Conservation (phyloP, 2,888 invertebrate genomes). For the Sarcophaga rosellei region DNA sequence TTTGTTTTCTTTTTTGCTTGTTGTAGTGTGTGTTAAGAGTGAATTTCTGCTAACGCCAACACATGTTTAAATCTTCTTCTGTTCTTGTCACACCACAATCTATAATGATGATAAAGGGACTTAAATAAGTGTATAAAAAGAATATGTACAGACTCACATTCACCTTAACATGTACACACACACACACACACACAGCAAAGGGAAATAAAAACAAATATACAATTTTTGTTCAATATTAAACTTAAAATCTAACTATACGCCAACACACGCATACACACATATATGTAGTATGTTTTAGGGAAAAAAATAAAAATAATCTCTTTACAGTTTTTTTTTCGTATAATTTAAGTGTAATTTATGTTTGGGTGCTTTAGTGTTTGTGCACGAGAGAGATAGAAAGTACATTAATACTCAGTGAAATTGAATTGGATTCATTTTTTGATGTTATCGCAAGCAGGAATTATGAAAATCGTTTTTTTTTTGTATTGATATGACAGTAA, state of each 20-base stretch:
- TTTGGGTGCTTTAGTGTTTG: background rate
- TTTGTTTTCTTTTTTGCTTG: background rate
- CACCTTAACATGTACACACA: background rate
- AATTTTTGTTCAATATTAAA: background rate
- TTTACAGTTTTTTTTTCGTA: conserved; percentile 19
- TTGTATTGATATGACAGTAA: background rate
- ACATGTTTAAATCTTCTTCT: conserved; percentile 36
- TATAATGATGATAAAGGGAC: conserved; percentile 15
- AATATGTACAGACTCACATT: background rate
- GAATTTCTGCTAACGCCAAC: conserved; percentile 15
- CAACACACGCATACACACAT: background rate
- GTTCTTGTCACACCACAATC: conserved; percentile 7
- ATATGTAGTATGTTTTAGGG: background rate
- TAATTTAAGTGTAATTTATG: conserved; percentile 6
- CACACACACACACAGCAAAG: background rate
- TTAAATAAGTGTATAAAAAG: background rate
- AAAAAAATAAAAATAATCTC: background rate
- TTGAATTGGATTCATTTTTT: background rate
- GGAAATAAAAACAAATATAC: background rate
- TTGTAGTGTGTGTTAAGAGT: background rate
- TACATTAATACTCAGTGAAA: background rate
- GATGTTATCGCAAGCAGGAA: background rate
- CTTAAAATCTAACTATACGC: background rate
- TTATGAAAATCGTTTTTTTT: background rate
- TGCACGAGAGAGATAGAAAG: background rate